These are phyloP conservation scores for Ostrea denselamellosa DNA, from an alignment of 1,140 invertebrate species.

Conservation along the genomic window DNA sequence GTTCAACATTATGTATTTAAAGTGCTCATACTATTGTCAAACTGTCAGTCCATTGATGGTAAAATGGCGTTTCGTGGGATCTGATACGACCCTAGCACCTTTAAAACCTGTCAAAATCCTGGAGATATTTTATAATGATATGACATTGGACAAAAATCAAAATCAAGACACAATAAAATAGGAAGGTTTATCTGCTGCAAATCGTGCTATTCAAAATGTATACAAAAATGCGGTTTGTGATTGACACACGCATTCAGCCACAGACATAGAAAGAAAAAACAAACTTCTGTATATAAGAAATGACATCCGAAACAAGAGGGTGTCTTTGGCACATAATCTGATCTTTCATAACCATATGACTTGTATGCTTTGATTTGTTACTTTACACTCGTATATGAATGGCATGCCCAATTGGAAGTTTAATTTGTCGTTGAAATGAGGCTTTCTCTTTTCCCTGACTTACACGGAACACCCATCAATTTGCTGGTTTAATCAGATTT, in stretches of 20 bases:
- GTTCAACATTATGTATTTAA: conserved; percentile 20
- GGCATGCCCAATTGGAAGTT: conserved; percentile 13
- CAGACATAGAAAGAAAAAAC: conserved; percentile 18
- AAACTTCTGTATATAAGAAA: conserved; percentile 5
- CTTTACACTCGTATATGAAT: neutral
- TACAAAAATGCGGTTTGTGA: conserved; percentile 12
- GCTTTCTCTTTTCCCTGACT: conserved; percentile 10
- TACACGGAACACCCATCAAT: conserved; percentile 14
- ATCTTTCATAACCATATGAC: conserved; percentile 27
- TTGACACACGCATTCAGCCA: conserved; percentile 24
- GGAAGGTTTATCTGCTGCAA: neutral
- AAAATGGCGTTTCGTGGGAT: neutral
- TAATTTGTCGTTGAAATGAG: conserved; percentile 25
- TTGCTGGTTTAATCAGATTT: conserved; percentile 5
- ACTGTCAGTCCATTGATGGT: conserved; percentile 19
- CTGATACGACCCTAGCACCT: conserved; percentile 30
- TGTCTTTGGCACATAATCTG: conserved; percentile 1
- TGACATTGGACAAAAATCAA: conserved; percentile 33
- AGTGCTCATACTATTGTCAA: neutral
- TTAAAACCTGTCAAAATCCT: conserved; percentile 36
- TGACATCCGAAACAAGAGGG: neutral
- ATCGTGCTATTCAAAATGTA: neutral
- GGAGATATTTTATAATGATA: conserved; percentile 30
- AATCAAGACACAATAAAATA: neutral
- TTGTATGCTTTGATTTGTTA: neutral